Evolutionary conservation across 2,888 invertebrate species (phyloP), one percentile per base, ranked within the genome.

Genomic region (Ernsta delagoae): DNA sequence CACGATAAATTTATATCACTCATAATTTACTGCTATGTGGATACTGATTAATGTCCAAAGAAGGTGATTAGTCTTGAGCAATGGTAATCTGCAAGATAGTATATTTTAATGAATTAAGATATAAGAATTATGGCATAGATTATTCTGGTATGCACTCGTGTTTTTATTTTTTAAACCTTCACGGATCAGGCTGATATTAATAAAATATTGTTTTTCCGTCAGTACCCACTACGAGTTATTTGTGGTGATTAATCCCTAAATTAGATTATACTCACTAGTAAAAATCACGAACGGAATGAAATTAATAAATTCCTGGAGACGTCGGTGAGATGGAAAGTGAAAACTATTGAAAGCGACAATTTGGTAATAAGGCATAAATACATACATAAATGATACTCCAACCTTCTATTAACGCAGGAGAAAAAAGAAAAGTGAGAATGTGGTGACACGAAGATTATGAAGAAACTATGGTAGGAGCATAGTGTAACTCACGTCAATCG

Each of bases 401-500:
- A 3, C 36, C 36, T 36, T 36, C 5, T 36, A 36, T 5, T 36
- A 36, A 36, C 36, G 5, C 6, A 6, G 4, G 36, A 36, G 6
- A 6, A 36, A 36, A 36, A 36, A 36, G 36, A 36, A 36, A 36
- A 36, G 36, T 5, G 6, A 5, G 1, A 36, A 6, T 36, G 36
- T 36, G 6, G 36, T 36, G 6, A 36, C 6, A 36, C 4, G 36
- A 6, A 36, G 36, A 36, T 24, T 9, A 53, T 8, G 5, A 59
- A 69, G 62, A 54, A 59, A 36, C 60, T 24, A 16, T 69, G 50
- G 62, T 72, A 68, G 59, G 59, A 16, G 11, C 7, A 57, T 39
- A 9, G 50, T 57, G 68, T 68, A 62, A 68, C 62, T 63, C 67
- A 68, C 68, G 57, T 69, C 69, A 50, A 63, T 34, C 62, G 41